Base-by-base conservation (phyloP, 2,113 vertebrate genomes). In the Pogonocichla stellata region DNA sequence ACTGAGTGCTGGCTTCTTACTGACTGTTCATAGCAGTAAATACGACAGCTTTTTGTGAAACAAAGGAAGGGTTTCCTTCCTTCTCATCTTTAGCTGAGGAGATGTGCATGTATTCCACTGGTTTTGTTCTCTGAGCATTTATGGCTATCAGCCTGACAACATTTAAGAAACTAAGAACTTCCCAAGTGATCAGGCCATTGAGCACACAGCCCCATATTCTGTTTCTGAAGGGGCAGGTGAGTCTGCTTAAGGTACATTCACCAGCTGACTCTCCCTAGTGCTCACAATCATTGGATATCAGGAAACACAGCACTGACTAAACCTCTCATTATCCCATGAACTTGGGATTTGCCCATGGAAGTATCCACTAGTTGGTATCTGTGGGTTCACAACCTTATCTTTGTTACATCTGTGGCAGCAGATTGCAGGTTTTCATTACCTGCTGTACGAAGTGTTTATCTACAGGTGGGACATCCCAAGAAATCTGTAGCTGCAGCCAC, bases 51-150 rank as follows among this genome's bases (percentile, higher is more conserved):
- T 6, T 22, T 57, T 36, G 12, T 54, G 58, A 71, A 91, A 82
- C 5, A 65, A 48, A 57, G 31, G 36, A 17, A 22, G 3, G 3
- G 8, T 8, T 61, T 71, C 33, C 54, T n/a, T 56, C 12, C 22
- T 61, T 85, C 45, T 70, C 14, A 14, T 4, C 10, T 48, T 74
- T 4, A 38, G 25, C 22, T 61, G 50, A 45, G 18, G 12, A 22
- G 10, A 14, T 28, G 17, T 5, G 5, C 0, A 0, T n/a, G 28
- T 43, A 31, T 60, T 65, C 40, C 5, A 10, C 3, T 12, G 28
- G 13, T 22, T 71, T 48, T 58, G 3, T n/a, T 17, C 66, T 60
- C 56, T 9, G 42, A 57, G 56, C 50, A 42, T 28, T 81, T 42
- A 24, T 33, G 70, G 60, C 65, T 70, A 15, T 47, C 74, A 56